A percentile compares a stretch with the other conserved stretches of the same genome.
Conservation (phyloP, 2,113 vertebrate genomes). For the Atlantisia rogersi region DNA sequence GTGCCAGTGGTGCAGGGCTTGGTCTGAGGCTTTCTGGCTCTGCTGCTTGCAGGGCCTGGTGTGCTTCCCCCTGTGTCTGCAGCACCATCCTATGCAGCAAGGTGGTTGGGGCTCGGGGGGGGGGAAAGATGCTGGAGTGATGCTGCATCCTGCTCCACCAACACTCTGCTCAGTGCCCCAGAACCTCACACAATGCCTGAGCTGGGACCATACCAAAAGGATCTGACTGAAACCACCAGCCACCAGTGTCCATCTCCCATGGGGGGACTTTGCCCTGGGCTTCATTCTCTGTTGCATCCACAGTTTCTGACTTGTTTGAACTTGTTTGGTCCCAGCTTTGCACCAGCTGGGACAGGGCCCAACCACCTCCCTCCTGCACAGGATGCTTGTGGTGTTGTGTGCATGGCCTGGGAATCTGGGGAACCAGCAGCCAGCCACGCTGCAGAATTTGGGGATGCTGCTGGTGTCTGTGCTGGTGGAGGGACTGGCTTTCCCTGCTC, state of each 20-base stretch:
- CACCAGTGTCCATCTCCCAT: neutral
- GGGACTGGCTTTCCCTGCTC: neutral
- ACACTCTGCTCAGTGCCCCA: neutral
- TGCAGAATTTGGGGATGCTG: accelerated
- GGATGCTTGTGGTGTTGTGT: accelerated
- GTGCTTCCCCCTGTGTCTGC: no score
- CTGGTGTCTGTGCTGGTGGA: neutral
- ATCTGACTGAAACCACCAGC: neutral
- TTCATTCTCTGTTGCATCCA: neutral
- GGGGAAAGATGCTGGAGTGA: neutral
- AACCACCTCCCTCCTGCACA: neutral
- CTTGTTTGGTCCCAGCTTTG: neutral
- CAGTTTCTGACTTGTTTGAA: accelerated
- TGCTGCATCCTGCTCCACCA: neutral
- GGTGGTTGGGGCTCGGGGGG: neutral
- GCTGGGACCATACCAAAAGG: neutral
- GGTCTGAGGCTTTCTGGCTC: neutral
- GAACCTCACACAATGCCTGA: neutral
- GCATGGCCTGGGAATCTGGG: accelerated
- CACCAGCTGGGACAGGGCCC: neutral
- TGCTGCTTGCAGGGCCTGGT: neutral
- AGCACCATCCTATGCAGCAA: neutral
- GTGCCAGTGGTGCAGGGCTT: neutral
- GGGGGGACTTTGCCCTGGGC: neutral
- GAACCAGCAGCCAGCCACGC: accelerated